Conservation (phyloP, 2,888 invertebrate genomes). For the Folsomia candida region DNA sequence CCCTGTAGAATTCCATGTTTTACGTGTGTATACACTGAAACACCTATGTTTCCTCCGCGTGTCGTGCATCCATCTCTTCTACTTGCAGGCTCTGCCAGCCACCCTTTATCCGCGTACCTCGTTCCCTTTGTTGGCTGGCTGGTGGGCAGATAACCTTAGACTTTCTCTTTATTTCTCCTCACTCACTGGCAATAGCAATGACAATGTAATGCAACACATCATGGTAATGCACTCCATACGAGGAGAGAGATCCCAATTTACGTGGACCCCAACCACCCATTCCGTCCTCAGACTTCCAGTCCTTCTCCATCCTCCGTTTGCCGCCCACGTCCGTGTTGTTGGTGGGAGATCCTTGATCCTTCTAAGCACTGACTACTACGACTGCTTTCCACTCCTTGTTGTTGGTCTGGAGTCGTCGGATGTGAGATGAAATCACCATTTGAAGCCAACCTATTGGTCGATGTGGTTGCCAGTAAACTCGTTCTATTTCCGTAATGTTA, state of each 20-base stretch:
- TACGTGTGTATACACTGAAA: constrained; percentile 1
- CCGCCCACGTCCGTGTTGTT: neutral
- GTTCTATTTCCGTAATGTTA: neutral
- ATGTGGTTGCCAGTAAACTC: neutral
- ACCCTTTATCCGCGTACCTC: neutral
- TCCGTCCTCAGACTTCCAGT: neutral
- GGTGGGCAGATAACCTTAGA: neutral
- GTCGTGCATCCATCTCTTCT: neutral
- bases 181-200: neutral
- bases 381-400: too few relatives aligned
- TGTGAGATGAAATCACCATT: neutral
- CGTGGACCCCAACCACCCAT: neutral
- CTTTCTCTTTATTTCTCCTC: neutral
- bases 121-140: neutral
- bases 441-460: neutral
- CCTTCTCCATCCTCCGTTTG: neutral
- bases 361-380: neutral
- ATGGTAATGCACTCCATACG: neutral
- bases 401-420: neutral
- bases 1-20: constrained; percentile 17
- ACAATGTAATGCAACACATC: constrained; percentile 4
- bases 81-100: neutral
- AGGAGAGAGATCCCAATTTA: too few relatives aligned
- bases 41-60: neutral
- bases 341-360: neutral